Evolutionary conservation across 2,113 vertebrate species (phyloP).

Genomic region (Antigone vipio): DNA sequence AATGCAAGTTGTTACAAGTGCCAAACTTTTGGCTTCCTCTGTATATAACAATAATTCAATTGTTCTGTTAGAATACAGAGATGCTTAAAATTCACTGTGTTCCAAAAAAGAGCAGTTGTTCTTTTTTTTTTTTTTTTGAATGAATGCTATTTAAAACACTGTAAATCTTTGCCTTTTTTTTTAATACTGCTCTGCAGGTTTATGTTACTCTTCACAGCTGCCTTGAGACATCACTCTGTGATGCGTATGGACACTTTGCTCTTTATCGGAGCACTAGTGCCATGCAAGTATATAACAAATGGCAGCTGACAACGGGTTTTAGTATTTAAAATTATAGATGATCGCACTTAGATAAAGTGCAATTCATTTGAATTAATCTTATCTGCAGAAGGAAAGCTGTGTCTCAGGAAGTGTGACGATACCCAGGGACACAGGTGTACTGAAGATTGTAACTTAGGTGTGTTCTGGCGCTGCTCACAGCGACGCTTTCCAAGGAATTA

Average conservation of each 20-base stretch:
- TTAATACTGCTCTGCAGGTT: slow-evolving; percentile 7
- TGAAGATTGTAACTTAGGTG: not conserved
- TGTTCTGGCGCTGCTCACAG: slow-evolving; percentile 22
- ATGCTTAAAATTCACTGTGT: slow-evolving; percentile 56
- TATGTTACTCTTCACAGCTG: slow-evolving; percentile 50
- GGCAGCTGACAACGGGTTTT: slow-evolving; percentile 17
- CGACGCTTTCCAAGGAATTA: not conserved
- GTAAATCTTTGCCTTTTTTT: not conserved
- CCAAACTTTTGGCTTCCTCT: slow-evolving; percentile 64
- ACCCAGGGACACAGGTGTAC: not conserved
- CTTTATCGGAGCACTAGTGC: slow-evolving; percentile 3
- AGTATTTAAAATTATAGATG: not conserved
- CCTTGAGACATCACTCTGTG: slow-evolving; percentile 51
- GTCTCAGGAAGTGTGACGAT: not conserved
- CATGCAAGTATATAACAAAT: not conserved
- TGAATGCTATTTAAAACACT: slow-evolving; percentile 20
- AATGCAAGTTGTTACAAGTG: slow-evolving; percentile 63
- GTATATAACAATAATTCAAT: not conserved
- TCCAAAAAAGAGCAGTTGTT: slow-evolving; percentile 4
- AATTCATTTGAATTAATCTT: not conserved
- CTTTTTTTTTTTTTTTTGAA: not conserved
- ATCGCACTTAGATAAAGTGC: slow-evolving; percentile 3
- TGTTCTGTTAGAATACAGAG: slow-evolving; percentile 11
- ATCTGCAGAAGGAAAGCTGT: slow-evolving; percentile 19
- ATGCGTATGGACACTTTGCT: not conserved